Percentiles rank a stretch among this genome's conserved stretches.
phyloP scores from a whole-genome alignment of 2,113 vertebrate species.

The Emydocephalus ijimae region DNA sequence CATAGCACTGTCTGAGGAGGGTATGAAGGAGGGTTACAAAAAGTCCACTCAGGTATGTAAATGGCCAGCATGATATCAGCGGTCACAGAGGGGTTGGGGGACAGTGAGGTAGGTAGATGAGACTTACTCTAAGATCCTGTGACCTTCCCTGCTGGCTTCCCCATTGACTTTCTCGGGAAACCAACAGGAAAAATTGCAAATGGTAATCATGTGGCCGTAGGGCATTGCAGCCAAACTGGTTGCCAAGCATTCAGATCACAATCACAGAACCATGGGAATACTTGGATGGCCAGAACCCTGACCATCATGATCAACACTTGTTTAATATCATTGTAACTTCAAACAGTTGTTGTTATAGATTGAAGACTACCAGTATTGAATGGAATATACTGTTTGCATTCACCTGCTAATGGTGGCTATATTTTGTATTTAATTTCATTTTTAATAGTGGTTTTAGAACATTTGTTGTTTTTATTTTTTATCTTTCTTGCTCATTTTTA shows the following conservation, averaged over 20 bases:
- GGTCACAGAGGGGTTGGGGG: background rate
- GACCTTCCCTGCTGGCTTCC: background rate
- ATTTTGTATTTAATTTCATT: background rate
- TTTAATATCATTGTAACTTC: background rate
- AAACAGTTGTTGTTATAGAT: background rate
- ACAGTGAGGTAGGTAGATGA: background rate
- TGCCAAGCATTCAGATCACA: background rate
- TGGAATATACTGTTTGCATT: background rate
- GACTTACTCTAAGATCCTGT: background rate
- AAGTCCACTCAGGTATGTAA: background rate
- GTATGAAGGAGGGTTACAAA: background rate
- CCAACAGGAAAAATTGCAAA: background rate
- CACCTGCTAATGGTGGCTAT: background rate
- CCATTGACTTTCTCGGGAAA: background rate
- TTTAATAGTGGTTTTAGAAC: background rate
- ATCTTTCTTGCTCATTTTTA: background rate
- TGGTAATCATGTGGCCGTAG: background rate
- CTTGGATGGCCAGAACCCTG: background rate
- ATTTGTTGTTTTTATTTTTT: background rate
- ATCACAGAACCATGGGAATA: background rate
- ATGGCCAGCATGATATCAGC: background rate
- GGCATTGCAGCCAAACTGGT: background rate
- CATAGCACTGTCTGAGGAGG: background rate
- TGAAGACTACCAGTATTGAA: background rate
- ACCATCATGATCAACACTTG: background rate